Percentiles rank a stretch among this genome's conserved stretches.
These are phyloP conservation scores for Lacanobia wlatinum DNA, from an alignment of 2,888 invertebrate genomes.

Conservation along the genomic window DNA sequence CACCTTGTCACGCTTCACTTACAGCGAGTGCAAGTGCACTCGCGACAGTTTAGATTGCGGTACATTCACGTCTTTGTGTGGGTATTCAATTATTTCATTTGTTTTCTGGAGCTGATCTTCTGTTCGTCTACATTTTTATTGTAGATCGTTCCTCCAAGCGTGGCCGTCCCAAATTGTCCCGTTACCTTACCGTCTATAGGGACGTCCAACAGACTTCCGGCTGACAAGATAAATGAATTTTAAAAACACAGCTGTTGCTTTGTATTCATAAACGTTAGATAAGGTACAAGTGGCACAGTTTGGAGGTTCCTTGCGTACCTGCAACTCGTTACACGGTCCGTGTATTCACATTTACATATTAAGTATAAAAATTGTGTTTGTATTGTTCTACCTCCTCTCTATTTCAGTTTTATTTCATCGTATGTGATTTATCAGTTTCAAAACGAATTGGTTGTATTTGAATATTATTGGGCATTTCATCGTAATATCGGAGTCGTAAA, in stretches of 20 bases:
- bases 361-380: background rate
- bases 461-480: background rate
- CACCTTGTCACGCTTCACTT: background rate
- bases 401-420: slow-evolving; percentile 11
- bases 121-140: background rate
- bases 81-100: background rate
- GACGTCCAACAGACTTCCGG: slow-evolving; percentile 55
- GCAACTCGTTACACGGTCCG: slow-evolving; percentile 35
- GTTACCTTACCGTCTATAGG: slow-evolving; percentile 44
- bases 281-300: slow-evolving; percentile 28
- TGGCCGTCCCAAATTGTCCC: slow-evolving; percentile 56
- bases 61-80: background rate
- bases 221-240: slow-evolving; percentile 60
- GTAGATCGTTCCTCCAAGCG: slow-evolving; percentile 25
- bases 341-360: slow-evolving; percentile 30
- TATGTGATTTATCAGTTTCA: background rate
- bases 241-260: slow-evolving; percentile 56
- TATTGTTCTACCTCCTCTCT: slow-evolving; percentile 17
- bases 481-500: background rate
- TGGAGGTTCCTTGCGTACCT: slow-evolving; percentile 7
- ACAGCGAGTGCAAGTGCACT: background rate
- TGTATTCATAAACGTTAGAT: slow-evolving; percentile 49
- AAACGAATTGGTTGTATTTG: background rate
- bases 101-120: background rate
- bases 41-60: background rate